Percentiles rank a stretch among this genome's conserved stretches.
Conservation (phyloP, 2,888 invertebrate species). For the Orthonychiurus folsomi region DNA sequence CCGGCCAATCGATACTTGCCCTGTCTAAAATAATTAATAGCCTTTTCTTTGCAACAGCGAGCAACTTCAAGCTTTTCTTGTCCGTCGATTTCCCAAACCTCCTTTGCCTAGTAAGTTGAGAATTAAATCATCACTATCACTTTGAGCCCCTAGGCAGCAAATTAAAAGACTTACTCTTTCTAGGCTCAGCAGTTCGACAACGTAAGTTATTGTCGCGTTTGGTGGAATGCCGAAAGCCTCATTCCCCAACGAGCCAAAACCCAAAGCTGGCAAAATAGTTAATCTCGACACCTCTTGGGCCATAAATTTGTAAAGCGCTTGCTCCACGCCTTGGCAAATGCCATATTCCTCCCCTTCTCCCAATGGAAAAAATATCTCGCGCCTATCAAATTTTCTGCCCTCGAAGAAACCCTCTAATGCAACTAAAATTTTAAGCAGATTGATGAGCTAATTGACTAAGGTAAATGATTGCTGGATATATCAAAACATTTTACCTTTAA, state of each 20-base stretch:
- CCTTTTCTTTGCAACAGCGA: slow-evolving; percentile 76
- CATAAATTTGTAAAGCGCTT: slow-evolving; percentile 69
- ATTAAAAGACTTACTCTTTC: slow-evolving; percentile 62
- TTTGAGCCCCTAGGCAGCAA: too few species aligned
- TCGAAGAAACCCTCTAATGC: too few species aligned
- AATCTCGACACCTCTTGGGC: slow-evolving; percentile 68
- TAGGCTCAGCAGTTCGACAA: slow-evolving; percentile 69
- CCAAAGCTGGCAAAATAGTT: slow-evolving; percentile 66
- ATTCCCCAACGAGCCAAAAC: too few species aligned
- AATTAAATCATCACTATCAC: too few species aligned
- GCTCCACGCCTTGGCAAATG: slow-evolving; percentile 72
- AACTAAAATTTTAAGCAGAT: too few species aligned
- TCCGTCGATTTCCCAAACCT: slow-evolving; percentile 71
- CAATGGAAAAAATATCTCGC: slow-evolving; percentile 68
- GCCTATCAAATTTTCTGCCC: slow-evolving; percentile 70
- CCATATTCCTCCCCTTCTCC: slow-evolving; percentile 81
- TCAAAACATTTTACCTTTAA: too few species aligned
- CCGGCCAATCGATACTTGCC: slow-evolving; percentile 68
- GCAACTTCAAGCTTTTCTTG: slow-evolving; percentile 72
- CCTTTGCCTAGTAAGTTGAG: slow-evolving; percentile 53
- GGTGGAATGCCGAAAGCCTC: slow-evolving; percentile 65
- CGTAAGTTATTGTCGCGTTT: slow-evolving; percentile 68
- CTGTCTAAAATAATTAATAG: slow-evolving; percentile 77
- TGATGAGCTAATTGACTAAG: too few species aligned
- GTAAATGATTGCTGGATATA: too few species aligned